Conservation (phyloP, 2,113 vertebrate genomes). For the Equus quagga region DNA sequence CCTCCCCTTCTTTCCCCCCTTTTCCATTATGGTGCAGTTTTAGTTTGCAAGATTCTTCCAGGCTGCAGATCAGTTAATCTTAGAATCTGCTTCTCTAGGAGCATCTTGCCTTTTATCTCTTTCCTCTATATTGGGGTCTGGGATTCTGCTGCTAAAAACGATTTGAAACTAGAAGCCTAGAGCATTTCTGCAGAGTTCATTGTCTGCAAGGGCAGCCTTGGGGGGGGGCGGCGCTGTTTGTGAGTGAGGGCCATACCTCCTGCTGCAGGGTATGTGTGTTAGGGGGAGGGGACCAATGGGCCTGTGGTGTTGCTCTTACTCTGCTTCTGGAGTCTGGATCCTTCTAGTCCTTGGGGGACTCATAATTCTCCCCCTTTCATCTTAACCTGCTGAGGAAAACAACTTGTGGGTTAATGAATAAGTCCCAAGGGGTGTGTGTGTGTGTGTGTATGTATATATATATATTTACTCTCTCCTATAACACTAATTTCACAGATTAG, state of each 20-base stretch:
- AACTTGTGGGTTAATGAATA: background rate
- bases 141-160: conserved; percentile 55
- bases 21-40: conserved; percentile 12
- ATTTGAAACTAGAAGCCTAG: background rate
- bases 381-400: background rate
- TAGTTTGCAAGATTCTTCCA: conserved; percentile 49
- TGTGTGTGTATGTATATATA: no score
- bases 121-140: conserved; percentile 57
- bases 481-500: background rate
- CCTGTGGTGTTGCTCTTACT: background rate
- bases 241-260: background rate
- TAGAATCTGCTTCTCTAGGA: conserved; percentile 58
- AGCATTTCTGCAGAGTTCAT: background rate
- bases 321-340: background rate
- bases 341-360: background rate
- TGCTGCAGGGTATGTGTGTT: background rate
- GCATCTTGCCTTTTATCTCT: conserved; percentile 56
- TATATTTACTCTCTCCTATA: background rate
- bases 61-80: conserved; percentile 68
- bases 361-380: background rate
- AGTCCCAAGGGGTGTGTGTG: background rate
- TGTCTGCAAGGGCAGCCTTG: background rate
- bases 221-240: background rate
- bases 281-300: rapidly evolving
- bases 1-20: background rate